These are phyloP conservation scores for Parapristionchus giblindavisi DNA, from an alignment of 2,888 invertebrate genomes.

Conservation along the genomic window DNA sequence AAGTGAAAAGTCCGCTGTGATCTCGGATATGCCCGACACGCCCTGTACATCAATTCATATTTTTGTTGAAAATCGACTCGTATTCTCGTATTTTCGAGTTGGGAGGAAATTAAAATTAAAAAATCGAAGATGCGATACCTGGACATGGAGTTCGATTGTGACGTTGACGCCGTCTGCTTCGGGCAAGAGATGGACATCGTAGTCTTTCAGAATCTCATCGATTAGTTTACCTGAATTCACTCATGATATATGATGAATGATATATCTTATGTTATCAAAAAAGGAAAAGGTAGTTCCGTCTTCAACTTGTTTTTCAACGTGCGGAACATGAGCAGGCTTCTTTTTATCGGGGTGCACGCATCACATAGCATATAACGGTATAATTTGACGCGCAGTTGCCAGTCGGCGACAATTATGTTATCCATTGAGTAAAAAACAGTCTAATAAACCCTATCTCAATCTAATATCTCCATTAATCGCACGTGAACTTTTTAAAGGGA, in stretches of 20 bases:
- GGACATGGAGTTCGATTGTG: conserved; percentile 69
- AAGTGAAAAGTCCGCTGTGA: conserved; percentile 68
- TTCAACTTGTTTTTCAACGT: too few species aligned
- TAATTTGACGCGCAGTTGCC: not conserved
- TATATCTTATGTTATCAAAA: not conserved
- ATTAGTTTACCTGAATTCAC: conserved; percentile 44
- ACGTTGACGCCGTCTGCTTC: conserved; percentile 69
- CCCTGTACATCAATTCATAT: conserved; percentile 54
- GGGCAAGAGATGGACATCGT: conserved; percentile 68
- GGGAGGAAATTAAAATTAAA: not conserved
- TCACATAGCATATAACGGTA: too few species aligned
- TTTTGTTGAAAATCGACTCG: not conserved
- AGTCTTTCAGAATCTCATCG: conserved; percentile 60
- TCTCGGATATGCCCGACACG: conserved; percentile 68
- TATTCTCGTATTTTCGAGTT: not conserved
- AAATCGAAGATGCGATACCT: conserved; percentile 45
- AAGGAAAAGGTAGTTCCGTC: too few species aligned
- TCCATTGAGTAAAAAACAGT: too few species aligned
- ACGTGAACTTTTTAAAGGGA: too few species aligned
- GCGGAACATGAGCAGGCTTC: too few species aligned
- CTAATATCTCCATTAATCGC: not conserved
- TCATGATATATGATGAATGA: not conserved
- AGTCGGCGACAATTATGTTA: not conserved
- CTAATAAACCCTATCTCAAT: not conserved
- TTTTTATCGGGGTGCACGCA: too few species aligned